Base-by-base conservation (phyloP, 2,888 invertebrate genomes). In the Galerucella pusilla region DNA sequence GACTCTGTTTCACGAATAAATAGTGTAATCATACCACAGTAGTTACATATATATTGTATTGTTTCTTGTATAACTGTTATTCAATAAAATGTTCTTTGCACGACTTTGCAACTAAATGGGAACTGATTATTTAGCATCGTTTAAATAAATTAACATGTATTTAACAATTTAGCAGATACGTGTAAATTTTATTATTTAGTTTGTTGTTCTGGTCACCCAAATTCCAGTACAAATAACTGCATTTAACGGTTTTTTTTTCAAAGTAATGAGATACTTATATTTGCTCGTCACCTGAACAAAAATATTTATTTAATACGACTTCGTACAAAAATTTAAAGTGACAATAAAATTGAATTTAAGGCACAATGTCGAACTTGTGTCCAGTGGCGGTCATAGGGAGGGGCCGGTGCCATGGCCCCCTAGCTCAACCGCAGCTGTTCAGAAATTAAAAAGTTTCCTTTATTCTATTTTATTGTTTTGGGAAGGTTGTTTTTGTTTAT, bases 11-110 rank as follows among this genome's bases (percentile, higher is more conserved):
- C 45, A 65, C n/a, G 45, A 65, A 65, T 65, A 45, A 64, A 65
- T n/a, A 65, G 45, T 65, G 20, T 65, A 9, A 57, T 57, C 57
- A 20, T 10, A 57, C 16, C 1, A 16, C 10, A 61, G 64, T 63
- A 70, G 70, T 70, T 61, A 52, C 35, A 49, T 25, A 45, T 70
- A 49, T 25, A 45, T 70, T 64, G 52, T 54, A 64, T 57, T 57
- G 68, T 64, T 71, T 45, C 63, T 71, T 64, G 64, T 71, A 71
- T 71, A 71, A 71, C 71, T 52, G 61, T 49, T 70, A 16, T 70
- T 64, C 52, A 64, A 71, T 64, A 54, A 64, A 35, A 71, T 64
- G 64, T 54, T 25, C 42, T 63, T 64, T 20, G 64, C 71, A 71
- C 71, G 71, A 71, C 57, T 71, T 71, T 54, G 54, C 71, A 64